phyloP scores from a whole-genome alignment of 2,113 vertebrate genomes.

The Onychostruthus taczanowskii region DNA sequence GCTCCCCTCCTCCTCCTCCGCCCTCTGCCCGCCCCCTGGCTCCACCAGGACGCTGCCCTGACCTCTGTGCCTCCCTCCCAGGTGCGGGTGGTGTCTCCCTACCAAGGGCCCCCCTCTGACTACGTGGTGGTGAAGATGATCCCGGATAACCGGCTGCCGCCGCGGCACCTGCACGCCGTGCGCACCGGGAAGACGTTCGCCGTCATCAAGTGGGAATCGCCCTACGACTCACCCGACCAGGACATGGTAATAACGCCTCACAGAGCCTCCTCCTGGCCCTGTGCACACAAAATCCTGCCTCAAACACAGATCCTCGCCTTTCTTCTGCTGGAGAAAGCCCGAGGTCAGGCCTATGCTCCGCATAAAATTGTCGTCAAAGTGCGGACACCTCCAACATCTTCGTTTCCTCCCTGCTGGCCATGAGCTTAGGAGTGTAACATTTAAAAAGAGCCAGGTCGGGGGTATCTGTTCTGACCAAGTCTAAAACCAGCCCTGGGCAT shows the following conservation, averaged over 20 bases:
- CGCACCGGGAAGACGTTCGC: slow-evolving; percentile 81
- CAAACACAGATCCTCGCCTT: not conserved
- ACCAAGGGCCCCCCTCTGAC: slow-evolving; percentile 89
- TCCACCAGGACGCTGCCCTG: rapidly evolving
- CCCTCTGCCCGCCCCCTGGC: rapidly evolving
- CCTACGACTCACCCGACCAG: slow-evolving; percentile 85
- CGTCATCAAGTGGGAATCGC: slow-evolving; percentile 92
- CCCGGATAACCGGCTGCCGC: slow-evolving; percentile 91
- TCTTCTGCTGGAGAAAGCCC: not conserved
- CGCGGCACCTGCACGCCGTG: slow-evolving; percentile 89
- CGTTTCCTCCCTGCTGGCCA: rapidly evolving
- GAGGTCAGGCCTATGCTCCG: not conserved
- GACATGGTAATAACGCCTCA: slow-evolving; percentile 82
- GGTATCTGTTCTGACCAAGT: not conserved
- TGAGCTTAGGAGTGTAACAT: not conserved
- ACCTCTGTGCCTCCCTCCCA: slow-evolving; percentile 41
- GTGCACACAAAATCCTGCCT: rapidly evolving
- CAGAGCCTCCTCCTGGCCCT: not conserved
- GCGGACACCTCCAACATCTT: rapidly evolving
- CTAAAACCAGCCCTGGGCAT: not conserved
- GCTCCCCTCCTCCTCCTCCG: not conserved
- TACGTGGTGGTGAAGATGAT: slow-evolving; percentile 92
- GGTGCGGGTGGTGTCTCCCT: slow-evolving; percentile 88
- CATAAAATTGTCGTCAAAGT: rapidly evolving
- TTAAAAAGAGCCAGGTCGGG: not conserved